A percentile compares a stretch with the other conserved stretches of the same genome.
Conservation (phyloP, 1,140 invertebrate species). For the Aphidius ervi region DNA sequence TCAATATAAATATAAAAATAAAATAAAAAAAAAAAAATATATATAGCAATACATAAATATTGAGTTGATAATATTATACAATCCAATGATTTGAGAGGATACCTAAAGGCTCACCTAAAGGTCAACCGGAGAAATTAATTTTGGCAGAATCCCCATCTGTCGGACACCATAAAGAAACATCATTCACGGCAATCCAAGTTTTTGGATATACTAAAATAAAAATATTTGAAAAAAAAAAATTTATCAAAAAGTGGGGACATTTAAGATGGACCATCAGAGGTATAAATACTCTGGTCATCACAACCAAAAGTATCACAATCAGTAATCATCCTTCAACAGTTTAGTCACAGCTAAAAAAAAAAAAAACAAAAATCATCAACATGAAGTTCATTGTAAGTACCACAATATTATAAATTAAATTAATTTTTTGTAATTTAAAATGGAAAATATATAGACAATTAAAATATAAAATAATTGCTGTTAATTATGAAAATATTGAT, state of each 20-base stretch:
- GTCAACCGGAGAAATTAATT: slow-evolving; percentile 13
- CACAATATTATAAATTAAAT: neutral
- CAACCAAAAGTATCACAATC: neutral
- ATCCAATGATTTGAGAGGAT: neutral
- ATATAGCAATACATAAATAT: neutral
- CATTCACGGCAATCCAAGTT: neutral
- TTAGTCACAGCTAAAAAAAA: slow-evolving; percentile 17
- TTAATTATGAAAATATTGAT: no score
- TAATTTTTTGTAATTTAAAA: no score
- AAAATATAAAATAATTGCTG: neutral
- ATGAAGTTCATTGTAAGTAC: slow-evolving; percentile 39
- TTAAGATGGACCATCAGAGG: neutral
- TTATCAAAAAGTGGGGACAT: slow-evolving; percentile 1
- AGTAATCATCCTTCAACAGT: slow-evolving; percentile 34
- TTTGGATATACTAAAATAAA: no score
- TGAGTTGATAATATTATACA: neutral
- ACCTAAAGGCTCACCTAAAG: neutral
- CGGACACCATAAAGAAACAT: no score
- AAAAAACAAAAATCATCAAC: slow-evolving; percentile 27
- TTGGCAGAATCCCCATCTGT: slow-evolving; percentile 1
- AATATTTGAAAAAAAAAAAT: no score
- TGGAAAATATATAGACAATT: neutral
- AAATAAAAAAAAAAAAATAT: neutral
- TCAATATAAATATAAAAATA: no score
- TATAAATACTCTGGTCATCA: slow-evolving; percentile 11